Evolutionary conservation across 2,888 invertebrate species (phyloP), one percentile per base, ranked within the genome.

Genomic region (Noctua comes): DNA sequence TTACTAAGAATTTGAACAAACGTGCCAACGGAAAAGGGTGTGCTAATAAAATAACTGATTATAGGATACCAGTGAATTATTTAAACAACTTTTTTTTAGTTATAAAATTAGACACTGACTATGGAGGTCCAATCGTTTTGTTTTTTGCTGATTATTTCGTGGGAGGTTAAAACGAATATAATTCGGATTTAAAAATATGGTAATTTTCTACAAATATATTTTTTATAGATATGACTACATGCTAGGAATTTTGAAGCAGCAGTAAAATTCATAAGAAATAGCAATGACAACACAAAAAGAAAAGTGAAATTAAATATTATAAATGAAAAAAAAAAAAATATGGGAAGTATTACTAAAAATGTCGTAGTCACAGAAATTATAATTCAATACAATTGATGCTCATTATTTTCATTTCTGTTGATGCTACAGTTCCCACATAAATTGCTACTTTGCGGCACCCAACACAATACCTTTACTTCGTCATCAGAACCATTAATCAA

Each of bases 1-100:
- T 70, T 40, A 74, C 64, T 69, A 57, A 48, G 31, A 71, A 71
- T 83, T 83, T 79, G 13, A 68, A 48, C 13, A 54, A 68, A 62
- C 68, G 21, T 64, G 71, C 46, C n/a, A 86, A 75, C 64, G 31
- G 69, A 78, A 70, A 64, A 46, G 70, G 71, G 43, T 70, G 46
- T 59, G 62, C 16, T 77, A 24, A 43, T 59, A 62, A n/a, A 16
- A n/a, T 27, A 7, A 69, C 66, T 43, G 40, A 40, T 36, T 62
- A 24, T 24, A 7, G n/a, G 40, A 65, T 40, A 40, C 7, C n/a
- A 2, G 24, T 10, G 24, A 43, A 16, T 66, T n/a, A 66, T 43
- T 43, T n/a, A 21, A 36, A 64, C 4, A 64, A 36, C 0, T 64
- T 36, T 62, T 59, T 59, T 64, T 64, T 10, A 0, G 10, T 64